phyloP scores from a whole-genome alignment of 2,797 vertebrate genomes.

The Aphelocoma californica region DNA sequence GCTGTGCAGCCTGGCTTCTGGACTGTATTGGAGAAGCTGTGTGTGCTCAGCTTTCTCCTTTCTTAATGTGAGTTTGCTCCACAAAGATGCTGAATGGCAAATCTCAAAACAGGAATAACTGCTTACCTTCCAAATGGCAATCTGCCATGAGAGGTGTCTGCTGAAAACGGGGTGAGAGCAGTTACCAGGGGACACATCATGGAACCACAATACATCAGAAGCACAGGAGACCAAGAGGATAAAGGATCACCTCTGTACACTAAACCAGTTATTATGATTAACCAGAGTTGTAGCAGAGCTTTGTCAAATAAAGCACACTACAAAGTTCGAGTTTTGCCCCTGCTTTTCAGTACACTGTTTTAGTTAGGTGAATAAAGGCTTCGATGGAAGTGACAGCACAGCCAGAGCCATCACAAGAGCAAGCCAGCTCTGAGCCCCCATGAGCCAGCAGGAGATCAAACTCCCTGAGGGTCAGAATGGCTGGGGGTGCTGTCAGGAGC shows the following conservation, averaged over 20 bases:
- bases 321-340: rapidly evolving
- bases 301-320: neutral
- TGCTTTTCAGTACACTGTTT: neutral
- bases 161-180: neutral
- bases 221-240: neutral
- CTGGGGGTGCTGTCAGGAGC: neutral
- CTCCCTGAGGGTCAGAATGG: neutral
- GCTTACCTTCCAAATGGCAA: neutral
- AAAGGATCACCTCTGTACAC: neutral
- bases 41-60: neutral
- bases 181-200: neutral
- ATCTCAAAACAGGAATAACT: neutral
- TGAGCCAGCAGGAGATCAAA: neutral
- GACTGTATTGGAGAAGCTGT: neutral
- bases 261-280: neutral
- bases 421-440: neutral
- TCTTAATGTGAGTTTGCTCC: neutral
- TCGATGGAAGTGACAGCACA: neutral
- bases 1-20: neutral
- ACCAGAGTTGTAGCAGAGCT: neutral
- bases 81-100: neutral
- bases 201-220: neutral
- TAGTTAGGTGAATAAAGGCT: neutral
- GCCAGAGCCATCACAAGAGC: neutral
- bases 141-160: neutral